Conservation (phyloP, 2,797 vertebrate species). For the Myoxocephalus aenaeus region DNA sequence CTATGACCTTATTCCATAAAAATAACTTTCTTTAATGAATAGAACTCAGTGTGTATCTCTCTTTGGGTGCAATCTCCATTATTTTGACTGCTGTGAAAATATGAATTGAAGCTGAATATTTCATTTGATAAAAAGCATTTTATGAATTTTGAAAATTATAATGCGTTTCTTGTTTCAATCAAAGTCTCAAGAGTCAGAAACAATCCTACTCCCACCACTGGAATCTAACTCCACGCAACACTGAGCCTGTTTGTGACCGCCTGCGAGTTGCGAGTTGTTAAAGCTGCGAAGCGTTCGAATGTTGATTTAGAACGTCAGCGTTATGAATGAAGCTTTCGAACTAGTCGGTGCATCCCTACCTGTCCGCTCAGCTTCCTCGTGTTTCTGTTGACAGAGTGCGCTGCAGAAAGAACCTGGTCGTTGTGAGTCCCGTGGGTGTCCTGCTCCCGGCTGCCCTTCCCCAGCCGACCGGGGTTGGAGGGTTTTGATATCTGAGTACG, state of each 20-base stretch:
- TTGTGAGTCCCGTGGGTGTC: conserved; percentile 76
- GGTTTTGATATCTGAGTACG: conserved; percentile 91
- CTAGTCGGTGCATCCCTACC: conserved; percentile 56
- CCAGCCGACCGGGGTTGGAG: conserved; percentile 86
- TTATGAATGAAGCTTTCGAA: not conserved
- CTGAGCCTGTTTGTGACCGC: not conserved
- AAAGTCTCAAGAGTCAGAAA: not conserved
- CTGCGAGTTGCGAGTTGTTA: no score
- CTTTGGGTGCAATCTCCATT: no score
- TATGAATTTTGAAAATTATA: no score
- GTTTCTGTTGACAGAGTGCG: conserved; percentile 82
- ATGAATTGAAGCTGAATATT: not conserved
- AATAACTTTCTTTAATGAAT: not conserved
- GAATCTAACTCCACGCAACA: not conserved
- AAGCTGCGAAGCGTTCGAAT: not conserved
- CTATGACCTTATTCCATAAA: not conserved
- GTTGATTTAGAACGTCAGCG: not conserved
- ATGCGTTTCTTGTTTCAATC: not conserved
- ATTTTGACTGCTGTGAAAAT: not conserved
- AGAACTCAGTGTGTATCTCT: not conserved
- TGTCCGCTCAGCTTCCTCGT: conserved; percentile 83
- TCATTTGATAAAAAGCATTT: not conserved
- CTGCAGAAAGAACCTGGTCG: conserved; percentile 70
- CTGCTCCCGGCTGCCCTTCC: conserved; percentile 85
- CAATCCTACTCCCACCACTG: not conserved